Evolutionary conservation across 2,888 invertebrate species (phyloP), one percentile per base, ranked within the genome.

Genomic region (Oscheius sp.): DNA sequence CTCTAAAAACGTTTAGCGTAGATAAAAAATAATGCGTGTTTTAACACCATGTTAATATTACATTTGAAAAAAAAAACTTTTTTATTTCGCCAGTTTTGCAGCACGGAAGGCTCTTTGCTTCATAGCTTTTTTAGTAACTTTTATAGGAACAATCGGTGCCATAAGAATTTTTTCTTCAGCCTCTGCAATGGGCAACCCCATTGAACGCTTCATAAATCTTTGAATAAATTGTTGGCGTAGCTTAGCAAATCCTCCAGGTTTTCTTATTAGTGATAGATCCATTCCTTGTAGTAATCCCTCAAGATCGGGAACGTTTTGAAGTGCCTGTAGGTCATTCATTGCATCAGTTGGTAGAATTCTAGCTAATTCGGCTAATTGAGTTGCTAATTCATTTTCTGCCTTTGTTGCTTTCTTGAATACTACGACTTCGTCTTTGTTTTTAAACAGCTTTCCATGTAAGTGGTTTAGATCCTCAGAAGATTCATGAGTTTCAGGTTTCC

Each of bases 161-260:
- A 83, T 78, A 5, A 84, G 68, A 35, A 74, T 69, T 7, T 69
- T 23, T 9, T 59, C 74, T 1, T 16, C 13, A 9, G 56, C 46
- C 2, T 29, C 41, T 5, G 61, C 59, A 21, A 70, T 25, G 6
- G 84, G 83, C 13, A 84, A 68, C 1, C 84, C 84, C 64, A 84
- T 53, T 7, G 77, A 77, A 18, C 86, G 70, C 52, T 81, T 69
- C 72, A 86, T 84, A 73, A 87, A 69, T 49, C 86, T 69, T 64
- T 86, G 83, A 68, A 86, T 84, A 66, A 86, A 86, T 72, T 87
- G 81, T 49, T 83, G 76, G 66, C 84, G 84, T 18, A 86, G 73
- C 16, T 75, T 64, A 12, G 81, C 77, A 56, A 87, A 86, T 23
- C 86, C 86, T 13, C 85, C 86, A 2, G 86, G 86, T 52, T 78